These are phyloP conservation scores for Palythoa grandis DNA, from an alignment of 92 coral and sea anemone genomes.

Conservation along the genomic window DNA sequence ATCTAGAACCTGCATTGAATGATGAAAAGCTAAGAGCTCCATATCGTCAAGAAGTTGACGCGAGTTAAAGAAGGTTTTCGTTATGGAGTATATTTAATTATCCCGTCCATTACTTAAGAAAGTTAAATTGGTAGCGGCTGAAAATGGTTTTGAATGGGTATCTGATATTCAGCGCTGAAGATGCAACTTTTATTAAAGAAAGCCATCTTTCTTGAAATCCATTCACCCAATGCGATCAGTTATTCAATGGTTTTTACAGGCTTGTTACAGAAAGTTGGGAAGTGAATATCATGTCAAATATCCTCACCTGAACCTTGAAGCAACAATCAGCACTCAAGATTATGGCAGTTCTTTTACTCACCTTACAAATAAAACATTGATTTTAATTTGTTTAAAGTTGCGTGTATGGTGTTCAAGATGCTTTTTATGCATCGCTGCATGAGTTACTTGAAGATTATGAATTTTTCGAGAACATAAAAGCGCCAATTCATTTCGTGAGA, in stretches of 20 bases:
- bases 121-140: neutral
- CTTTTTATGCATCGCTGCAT: neutral
- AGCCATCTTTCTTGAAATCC: neutral
- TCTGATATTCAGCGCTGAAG: neutral
- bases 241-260: neutral
- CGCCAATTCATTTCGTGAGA: neutral
- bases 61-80: neutral
- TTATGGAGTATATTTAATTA: neutral
- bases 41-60: neutral
- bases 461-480: neutral
- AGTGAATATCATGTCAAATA: neutral
- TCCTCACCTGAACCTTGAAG: neutral
- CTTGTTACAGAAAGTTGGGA: neutral
- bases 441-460: neutral
- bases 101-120: neutral
- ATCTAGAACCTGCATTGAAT: neutral
- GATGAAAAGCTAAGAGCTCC: neutral
- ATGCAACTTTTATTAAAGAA: neutral
- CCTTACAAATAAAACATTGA: neutral
- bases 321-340: neutral
- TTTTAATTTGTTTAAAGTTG: neutral
- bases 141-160: neutral
- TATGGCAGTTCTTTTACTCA: conserved; percentile 9
- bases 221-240: neutral
- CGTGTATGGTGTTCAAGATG: neutral